Evolutionary conservation across 2,797 vertebrate genomes (phyloP), one percentile per base, ranked within the genome.

Genomic region (Dicrostonyx torquatus): DNA sequence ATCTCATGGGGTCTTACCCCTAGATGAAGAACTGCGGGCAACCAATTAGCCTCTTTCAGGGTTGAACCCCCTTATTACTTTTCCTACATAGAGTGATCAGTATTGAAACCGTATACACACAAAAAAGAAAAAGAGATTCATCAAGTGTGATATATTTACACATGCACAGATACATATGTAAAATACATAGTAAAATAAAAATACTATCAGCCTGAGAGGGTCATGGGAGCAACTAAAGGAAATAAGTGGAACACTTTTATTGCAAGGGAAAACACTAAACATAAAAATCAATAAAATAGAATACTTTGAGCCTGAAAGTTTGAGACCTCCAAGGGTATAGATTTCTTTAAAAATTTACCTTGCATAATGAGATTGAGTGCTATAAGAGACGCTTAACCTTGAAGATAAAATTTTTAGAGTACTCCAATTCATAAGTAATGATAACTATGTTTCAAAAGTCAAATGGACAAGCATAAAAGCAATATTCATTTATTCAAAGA

Each of bases 351-450:
- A 89, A 84, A 37, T 70, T 84, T 82, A n/a, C 5, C 40, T 90
- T 92, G 50, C 11, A 53, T 55, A 53, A 93, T 64, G 34, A 73
- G 12, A 89, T 31, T 94, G n/a, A 22, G 48, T 86, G 9, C 58
- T 86, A 91, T 91, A 72, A 90, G 34, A 55, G 68, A 91, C 92
- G 68, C 24, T 79, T 85, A 90, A 82, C 22, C 29, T 48, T 85
- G 55, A 37, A 37, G n/a, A 22, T 45, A 92, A 96, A 85, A 85
- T 26, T 87, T 40, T 9, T 94, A 82, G 5, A 80, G 17, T 45
- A 37, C 87, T 31, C 87, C 31, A 91, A 48, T 4, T 58, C 60
- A 86, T n/a, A 73, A 73, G n/a, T 84, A 60, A 37, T 73, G 78
- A 87, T 68, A 87, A 80, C 40, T 89, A 53, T 3, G 9, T 93